Conservation (phyloP, 2,888 invertebrate genomes). For the Platynereis dumerilii region DNA sequence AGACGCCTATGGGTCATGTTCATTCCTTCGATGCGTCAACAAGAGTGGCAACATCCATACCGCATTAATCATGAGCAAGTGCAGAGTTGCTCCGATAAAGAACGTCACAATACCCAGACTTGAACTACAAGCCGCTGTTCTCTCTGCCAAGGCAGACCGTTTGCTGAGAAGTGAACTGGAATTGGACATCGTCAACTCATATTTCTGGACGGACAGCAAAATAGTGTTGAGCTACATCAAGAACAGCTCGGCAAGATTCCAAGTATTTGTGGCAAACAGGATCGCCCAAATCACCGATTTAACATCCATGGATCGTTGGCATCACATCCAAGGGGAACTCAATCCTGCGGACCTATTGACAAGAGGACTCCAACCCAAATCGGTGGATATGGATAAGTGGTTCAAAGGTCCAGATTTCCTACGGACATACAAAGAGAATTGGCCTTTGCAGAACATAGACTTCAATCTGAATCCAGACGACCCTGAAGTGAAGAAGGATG, state of each 20-base stretch:
- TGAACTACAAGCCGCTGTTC: conserved; percentile 26
- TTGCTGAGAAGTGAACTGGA: conserved; percentile 26
- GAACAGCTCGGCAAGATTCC: conserved; percentile 37
- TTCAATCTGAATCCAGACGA: too few species aligned
- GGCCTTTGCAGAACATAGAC: too few species aligned
- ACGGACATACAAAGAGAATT: too few species aligned
- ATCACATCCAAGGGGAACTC: conserved; percentile 40
- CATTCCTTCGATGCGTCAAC: conserved; percentile 17
- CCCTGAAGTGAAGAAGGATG: too few species aligned
- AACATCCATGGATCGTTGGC: conserved; percentile 35
- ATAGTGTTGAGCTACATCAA: conserved; percentile 29
- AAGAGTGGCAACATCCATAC: conserved; percentile 7
- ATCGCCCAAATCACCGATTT: conserved; percentile 38
- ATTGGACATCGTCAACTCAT: conserved; percentile 1
- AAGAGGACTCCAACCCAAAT: conserved; percentile 31
- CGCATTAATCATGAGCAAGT: conserved; percentile 23
- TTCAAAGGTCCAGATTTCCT: conserved; percentile 28
- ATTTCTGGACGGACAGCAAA: conserved; percentile 32
- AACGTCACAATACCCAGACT: conserved; percentile 25
- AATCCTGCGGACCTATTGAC: conserved; percentile 53
- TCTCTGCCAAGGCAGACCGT: conserved; percentile 18
- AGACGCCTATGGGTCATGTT: conserved; percentile 27
- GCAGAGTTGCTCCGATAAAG: conserved; percentile 26
- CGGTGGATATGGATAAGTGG: conserved; percentile 29
- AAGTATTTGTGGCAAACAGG: conserved; percentile 44